Evolutionary conservation across 2,113 vertebrate genomes (phyloP).

Genomic region (Platichthys stellatus): DNA sequence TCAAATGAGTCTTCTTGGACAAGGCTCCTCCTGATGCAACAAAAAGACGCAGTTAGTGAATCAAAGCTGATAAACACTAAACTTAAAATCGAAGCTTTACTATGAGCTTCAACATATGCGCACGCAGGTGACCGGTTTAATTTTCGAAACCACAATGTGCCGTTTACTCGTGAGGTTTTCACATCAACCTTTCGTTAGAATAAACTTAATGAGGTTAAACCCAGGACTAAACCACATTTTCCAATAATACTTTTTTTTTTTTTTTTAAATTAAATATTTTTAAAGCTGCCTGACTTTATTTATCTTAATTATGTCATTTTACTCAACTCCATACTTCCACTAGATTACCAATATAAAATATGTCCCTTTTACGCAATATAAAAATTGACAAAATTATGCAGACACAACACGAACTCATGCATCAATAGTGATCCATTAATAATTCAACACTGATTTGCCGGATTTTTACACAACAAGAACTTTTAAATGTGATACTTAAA

Average conservation of each 20-base stretch:
- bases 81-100: background rate
- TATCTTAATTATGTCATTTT: no score
- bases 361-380: background rate
- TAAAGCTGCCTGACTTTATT: no score
- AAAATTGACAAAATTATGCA: no score
- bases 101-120: background rate
- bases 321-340: background rate
- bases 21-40: conserved; percentile 54
- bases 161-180: background rate
- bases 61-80: conserved; percentile 2
- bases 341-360: background rate
- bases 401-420: no score
- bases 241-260: no score
- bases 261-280: no score
- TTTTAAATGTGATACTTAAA: background rate
- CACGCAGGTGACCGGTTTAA: background rate
- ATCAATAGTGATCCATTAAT: no score
- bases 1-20: conserved; percentile 77
- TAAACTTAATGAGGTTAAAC: background rate
- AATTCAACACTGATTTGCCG: background rate
- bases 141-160: background rate
- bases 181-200: background rate
- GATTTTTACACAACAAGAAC: background rate
- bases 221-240: background rate
- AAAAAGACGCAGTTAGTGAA: conserved; percentile 21